Evolutionary conservation across 1,140 invertebrate species (phyloP).

Genomic region (Grapholita molesta): DNA sequence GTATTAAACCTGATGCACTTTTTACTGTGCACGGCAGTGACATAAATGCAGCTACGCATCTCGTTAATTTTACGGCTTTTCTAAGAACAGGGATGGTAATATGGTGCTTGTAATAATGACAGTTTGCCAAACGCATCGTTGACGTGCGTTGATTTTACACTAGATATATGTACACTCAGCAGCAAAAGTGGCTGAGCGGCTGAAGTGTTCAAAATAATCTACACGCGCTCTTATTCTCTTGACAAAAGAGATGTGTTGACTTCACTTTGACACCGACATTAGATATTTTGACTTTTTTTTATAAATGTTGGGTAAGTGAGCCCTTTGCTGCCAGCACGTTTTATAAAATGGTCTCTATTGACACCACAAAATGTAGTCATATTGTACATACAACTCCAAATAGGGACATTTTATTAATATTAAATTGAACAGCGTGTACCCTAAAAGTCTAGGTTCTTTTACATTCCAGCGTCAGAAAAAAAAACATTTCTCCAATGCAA

Average conservation of each 20-base stretch:
- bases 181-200: too few relatives aligned
- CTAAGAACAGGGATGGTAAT: background rate
- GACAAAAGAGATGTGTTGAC: too few relatives aligned
- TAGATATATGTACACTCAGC: too few relatives aligned
- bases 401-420: background rate
- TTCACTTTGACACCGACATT: too few relatives aligned
- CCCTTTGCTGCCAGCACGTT: too few relatives aligned
- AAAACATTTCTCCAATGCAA: background rate
- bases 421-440: background rate
- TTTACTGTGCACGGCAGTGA: slow-evolving; percentile 5
- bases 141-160: too few relatives aligned
- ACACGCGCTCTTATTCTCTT: too few relatives aligned
- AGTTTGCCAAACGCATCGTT: background rate
- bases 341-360: too few relatives aligned
- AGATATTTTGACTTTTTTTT: too few relatives aligned
- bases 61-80: background rate
- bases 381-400: background rate
- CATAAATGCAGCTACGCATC: background rate
- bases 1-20: slow-evolving; percentile 6
- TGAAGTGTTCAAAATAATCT: too few relatives aligned
- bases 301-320: too few relatives aligned
- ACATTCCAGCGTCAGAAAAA: background rate
- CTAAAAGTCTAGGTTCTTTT: background rate
- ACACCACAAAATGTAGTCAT: too few relatives aligned
- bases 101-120: background rate